Evolutionary conservation across 2,888 invertebrate species (phyloP), one percentile per base, ranked within the genome.

Genomic region (Hirtodrosophila alboralis): DNA sequence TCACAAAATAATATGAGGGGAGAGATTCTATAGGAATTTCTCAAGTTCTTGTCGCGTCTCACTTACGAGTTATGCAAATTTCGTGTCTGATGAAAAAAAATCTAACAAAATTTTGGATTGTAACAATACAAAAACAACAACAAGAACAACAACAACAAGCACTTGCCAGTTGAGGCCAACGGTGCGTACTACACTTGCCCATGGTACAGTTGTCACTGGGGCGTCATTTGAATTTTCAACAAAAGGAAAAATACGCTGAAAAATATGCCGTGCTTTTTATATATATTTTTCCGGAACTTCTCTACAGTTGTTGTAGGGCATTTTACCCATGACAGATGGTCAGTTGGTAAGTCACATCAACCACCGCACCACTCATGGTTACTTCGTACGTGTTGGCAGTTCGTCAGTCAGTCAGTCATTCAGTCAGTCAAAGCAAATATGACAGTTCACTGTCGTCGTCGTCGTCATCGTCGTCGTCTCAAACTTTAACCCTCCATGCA

Each of bases 301-400:
- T 10, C 30, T 60, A 41, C 57, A 56, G 51, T 63, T 57, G 58
- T 53, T 51, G 33, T 45, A 31, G 36, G 40, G 44, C 44, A 54
- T 66, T 63, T 58, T 60, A 66, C 59, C 72, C 80, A 78, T 86
- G 87, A 87, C 87, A 88, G 87, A 88, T 88, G 88, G 87, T 88
- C 87, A 87, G 86, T 83, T 77, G 79, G 78, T 79, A 83, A 84
- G 81, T 81, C 84, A 77, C 64, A 78, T 78, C 84, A 78, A 75
- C 75, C 84, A 80, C 75, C 84, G 68, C 58, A 57, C 51, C 52
- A 38, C 53, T 34, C 69, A 54, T 40, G 40, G 30, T 45, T 45
- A 61, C 52, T 43, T 18, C 27, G 58, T 60, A 64, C 72, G 71
- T 64, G 71, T 52, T 58, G 74, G 38, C 76, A 62, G 68, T 68